Conservation (phyloP, 2,888 invertebrate genomes). For the Eilema depressum region DNA sequence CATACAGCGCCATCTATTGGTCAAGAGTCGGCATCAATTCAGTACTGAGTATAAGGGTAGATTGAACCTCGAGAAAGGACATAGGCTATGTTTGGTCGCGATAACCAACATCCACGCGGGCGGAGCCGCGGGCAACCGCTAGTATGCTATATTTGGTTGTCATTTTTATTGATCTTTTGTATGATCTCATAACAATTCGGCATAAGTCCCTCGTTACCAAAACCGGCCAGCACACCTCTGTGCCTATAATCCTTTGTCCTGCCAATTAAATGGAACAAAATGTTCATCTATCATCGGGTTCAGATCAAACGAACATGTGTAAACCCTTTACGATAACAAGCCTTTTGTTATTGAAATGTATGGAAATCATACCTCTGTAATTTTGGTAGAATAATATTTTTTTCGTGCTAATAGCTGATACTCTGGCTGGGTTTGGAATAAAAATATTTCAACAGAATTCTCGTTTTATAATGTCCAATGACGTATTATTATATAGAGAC, state of each 20-base stretch:
- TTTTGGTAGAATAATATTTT: slow-evolving; percentile 41
- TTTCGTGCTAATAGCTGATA: background rate
- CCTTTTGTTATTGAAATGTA: slow-evolving; percentile 51
- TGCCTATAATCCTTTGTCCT: slow-evolving; percentile 33
- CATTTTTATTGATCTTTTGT: background rate
- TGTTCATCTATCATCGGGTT: slow-evolving; percentile 35
- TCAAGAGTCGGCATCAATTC: too few relatives aligned
- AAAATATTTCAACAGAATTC: background rate
- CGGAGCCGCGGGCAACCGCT: too few relatives aligned
- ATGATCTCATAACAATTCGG: slow-evolving; percentile 6
- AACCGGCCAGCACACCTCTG: slow-evolving; percentile 26
- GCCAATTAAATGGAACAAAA: slow-evolving; percentile 42
- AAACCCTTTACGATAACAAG: slow-evolving; percentile 35
- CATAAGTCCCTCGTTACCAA: slow-evolving; percentile 27
- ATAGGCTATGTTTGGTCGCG: too few relatives aligned
- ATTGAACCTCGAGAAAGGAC: too few relatives aligned
- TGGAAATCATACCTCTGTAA: slow-evolving; percentile 42
- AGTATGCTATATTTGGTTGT: too few relatives aligned
- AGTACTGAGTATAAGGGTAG: too few relatives aligned
- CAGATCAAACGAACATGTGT: slow-evolving; percentile 37
- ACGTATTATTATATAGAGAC: too few relatives aligned
- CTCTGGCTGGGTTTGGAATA: background rate
- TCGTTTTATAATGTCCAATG: too few relatives aligned
- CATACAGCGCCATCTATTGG: too few relatives aligned
- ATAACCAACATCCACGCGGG: too few relatives aligned